These are phyloP conservation scores for Paragorgia papillata DNA, from an alignment of 92 coral and sea anemone species.

Conservation along the genomic window DNA sequence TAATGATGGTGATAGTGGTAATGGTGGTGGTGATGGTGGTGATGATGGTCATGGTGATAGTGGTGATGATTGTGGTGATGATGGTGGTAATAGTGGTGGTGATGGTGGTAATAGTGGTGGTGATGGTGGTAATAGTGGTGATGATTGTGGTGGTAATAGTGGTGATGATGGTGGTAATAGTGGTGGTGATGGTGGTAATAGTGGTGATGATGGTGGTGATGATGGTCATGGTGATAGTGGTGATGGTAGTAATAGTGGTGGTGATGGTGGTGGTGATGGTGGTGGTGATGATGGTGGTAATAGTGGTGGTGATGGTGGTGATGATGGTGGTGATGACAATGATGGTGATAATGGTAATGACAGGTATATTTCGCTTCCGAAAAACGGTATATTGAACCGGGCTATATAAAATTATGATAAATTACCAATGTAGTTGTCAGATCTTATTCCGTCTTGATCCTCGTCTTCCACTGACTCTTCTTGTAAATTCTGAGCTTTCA, in stretches of 20 bases:
- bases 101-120: conserved; percentile 19
- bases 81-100: conserved; percentile 8
- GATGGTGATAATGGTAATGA: background rate
- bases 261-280: background rate
- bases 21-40: conserved; percentile 33
- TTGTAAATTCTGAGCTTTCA: conserved; percentile 6
- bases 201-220: background rate
- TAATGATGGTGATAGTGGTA: conserved; percentile 35
- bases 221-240: background rate
- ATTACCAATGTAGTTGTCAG: conserved; percentile 24
- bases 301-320: background rate
- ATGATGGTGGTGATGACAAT: background rate
- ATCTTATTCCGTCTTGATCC: background rate
- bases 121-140: conserved; percentile 41
- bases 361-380: too few species aligned
- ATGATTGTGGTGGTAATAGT: conserved; percentile 26
- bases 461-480: conserved; percentile 1
- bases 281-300: background rate
- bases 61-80: conserved; percentile 26
- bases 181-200: conserved; percentile 24
- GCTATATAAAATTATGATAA: background rate
- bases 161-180: conserved; percentile 42
- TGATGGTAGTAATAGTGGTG: background rate
- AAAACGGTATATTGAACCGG: too few species aligned
- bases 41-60: conserved; percentile 31